phyloP scores from a whole-genome alignment of 2,888 invertebrate species.

The Hyposoter dolosus region DNA sequence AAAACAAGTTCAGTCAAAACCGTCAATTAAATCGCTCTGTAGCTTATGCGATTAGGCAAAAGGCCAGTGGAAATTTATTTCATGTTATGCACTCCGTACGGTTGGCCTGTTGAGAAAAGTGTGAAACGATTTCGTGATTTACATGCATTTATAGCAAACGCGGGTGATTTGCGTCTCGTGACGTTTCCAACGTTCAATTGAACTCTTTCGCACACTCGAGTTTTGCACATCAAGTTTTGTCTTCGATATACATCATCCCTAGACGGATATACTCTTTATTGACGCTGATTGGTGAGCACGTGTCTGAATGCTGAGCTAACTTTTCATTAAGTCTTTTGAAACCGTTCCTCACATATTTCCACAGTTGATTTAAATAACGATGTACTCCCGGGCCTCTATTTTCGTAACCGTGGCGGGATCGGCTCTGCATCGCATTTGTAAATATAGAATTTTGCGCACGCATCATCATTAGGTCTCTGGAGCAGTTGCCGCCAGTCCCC shows the following conservation, averaged over 20 bases:
- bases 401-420: too few relatives aligned
- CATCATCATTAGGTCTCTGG: too few relatives aligned
- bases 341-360: constrained; percentile 24
- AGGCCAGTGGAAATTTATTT: background rate
- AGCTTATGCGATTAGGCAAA: constrained; percentile 1
- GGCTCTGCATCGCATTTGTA: too few relatives aligned
- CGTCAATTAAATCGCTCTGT: background rate
- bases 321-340: constrained; percentile 41
- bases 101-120: constrained; percentile 39
- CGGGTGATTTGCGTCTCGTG: constrained; percentile 71
- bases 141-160: constrained; percentile 63
- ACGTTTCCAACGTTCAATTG: constrained; percentile 68
- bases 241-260: background rate
- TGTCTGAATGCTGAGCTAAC: constrained; percentile 21
- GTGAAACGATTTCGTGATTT: constrained; percentile 68
- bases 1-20: constrained; percentile 22
- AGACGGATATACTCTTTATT: constrained; percentile 74
- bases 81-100: constrained; percentile 23
- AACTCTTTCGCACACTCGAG: constrained; percentile 58
- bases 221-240: constrained; percentile 3
- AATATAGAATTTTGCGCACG: too few relatives aligned
- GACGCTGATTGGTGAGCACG: constrained; percentile 74
- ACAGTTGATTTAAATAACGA: background rate
- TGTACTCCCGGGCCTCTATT: background rate
- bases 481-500: too few relatives aligned